These are phyloP conservation scores for Dasyurus viverrinus DNA, from an alignment of 2,113 vertebrate genomes.

Conservation along the genomic window DNA sequence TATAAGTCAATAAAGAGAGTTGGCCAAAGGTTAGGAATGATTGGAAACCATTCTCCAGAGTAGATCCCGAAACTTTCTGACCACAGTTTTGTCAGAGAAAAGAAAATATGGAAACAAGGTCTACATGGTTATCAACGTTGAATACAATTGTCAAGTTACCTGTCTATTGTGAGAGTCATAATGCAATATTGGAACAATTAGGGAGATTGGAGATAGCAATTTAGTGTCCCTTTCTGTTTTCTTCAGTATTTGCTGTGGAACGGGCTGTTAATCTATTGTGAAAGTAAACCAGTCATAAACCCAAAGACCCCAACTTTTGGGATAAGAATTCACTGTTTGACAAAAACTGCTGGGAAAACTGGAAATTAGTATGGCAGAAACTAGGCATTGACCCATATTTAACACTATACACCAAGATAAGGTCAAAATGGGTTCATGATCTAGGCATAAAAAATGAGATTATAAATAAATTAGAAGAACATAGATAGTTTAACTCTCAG, in stretches of 20 bases:
- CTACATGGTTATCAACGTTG: neutral
- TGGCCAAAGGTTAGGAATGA: neutral
- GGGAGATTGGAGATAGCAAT: neutral
- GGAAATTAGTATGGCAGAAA: no score
- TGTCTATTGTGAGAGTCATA: neutral
- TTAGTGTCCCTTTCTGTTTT: neutral
- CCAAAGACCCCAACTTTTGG: no score
- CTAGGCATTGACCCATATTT: no score
- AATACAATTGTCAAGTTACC: neutral
- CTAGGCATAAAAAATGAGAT: no score
- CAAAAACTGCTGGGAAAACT: no score
- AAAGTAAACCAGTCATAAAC: neutral
- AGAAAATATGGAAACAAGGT: neutral
- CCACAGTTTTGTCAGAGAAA: neutral
- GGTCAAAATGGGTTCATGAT: no score
- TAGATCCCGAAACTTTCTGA: neutral
- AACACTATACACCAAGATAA: no score
- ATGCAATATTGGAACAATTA: neutral
- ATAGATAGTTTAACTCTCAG: no score
- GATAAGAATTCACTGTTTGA: no score
- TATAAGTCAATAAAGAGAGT: neutral
- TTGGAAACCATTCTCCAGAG: neutral
- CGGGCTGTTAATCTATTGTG: neutral
- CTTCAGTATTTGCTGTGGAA: neutral
- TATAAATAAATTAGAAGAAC: no score